phyloP scores from a whole-genome alignment of 1,140 invertebrate genomes.

The Anastatus disparis region DNA sequence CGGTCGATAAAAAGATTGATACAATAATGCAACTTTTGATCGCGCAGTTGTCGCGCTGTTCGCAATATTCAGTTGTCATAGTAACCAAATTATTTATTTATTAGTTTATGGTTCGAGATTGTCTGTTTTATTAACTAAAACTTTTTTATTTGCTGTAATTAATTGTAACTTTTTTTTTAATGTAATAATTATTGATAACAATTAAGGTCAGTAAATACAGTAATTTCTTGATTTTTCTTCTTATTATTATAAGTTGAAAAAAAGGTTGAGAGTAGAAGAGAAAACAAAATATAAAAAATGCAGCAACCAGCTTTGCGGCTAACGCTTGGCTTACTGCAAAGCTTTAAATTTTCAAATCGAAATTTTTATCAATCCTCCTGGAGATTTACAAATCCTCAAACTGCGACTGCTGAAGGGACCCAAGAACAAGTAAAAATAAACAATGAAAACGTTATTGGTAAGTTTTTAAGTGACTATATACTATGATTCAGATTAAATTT shows the following conservation, averaged over 20 bases:
- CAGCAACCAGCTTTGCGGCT: not conserved
- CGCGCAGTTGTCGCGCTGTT: too few relatives aligned
- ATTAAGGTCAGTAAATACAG: too few relatives aligned
- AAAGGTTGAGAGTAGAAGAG: too few relatives aligned
- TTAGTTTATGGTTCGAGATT: not conserved
- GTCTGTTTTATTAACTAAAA: not conserved
- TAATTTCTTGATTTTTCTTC: too few relatives aligned
- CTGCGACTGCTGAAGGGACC: not conserved
- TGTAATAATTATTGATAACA: not conserved
- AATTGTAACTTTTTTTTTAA: not conserved
- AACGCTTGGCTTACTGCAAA: not conserved
- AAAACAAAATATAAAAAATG: not conserved
- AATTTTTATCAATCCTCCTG: not conserved
- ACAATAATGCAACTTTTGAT: too few relatives aligned
- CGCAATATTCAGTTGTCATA: not conserved
- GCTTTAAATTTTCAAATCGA: not conserved
- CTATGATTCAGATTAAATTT: too few relatives aligned
- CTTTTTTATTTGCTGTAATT: not conserved
- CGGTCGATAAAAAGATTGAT: too few relatives aligned
- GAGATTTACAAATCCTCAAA: not conserved
- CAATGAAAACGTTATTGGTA: constrained; percentile 5
- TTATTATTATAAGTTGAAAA: too few relatives aligned
- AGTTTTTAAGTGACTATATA: too few relatives aligned
- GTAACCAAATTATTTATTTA: constrained; percentile 10
- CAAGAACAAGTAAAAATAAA: not conserved